Base-by-base conservation (phyloP, 2,888 invertebrate genomes). In the Oligia latruncula region DNA sequence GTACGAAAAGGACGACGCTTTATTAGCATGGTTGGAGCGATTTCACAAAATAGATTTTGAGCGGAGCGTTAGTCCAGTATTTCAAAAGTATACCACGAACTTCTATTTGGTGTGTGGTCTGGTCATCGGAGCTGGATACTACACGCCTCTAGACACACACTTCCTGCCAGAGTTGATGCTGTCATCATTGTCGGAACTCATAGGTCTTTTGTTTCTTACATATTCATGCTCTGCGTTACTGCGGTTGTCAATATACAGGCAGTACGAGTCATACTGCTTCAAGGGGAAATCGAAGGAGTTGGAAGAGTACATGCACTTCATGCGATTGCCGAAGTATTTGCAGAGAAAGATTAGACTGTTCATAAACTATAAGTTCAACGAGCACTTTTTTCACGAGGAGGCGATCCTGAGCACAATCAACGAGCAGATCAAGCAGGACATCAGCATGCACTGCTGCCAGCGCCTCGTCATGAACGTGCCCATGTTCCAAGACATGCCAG, bases 401-500 rank as follows among this genome's bases (percentile, higher is more conserved):
- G 86, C 87, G 3, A 95, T 95, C 17, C 75, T 92, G 88, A 91
- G 88, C 60, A 95, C 95, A 3, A 92, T 95, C 17, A 95, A 95
- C 52, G 96, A 95, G 82, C 95, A 95, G 80, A 94, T 97, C 66
- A 95, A 96, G 68, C 94, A 97, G 83, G 97, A 98, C 83, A 97
- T 98, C 35, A 97, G 97, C 77, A 92, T 97, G 89, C 95, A 97
- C 89, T 96, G 96, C 55, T 97, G 97, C 88, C 96, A 95, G 86
- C 93, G 95, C 62, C 92, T 98, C 55, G 95, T 98, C 8, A 93
- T 97, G 84, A 97, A 96, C 62, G 97, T 97, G 15, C 94, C 96
- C 0, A 90, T 98, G 62, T 97, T 98, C 81, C 95, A 96, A 74
- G 94, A 97, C 76, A 89, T 98, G 85, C 97, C 97, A 0, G 92